Percentiles rank a stretch among this genome's conserved stretches.
phyloP scores from a whole-genome alignment of 92 coral and sea anemone species.

The Zoanthus gigantus region DNA sequence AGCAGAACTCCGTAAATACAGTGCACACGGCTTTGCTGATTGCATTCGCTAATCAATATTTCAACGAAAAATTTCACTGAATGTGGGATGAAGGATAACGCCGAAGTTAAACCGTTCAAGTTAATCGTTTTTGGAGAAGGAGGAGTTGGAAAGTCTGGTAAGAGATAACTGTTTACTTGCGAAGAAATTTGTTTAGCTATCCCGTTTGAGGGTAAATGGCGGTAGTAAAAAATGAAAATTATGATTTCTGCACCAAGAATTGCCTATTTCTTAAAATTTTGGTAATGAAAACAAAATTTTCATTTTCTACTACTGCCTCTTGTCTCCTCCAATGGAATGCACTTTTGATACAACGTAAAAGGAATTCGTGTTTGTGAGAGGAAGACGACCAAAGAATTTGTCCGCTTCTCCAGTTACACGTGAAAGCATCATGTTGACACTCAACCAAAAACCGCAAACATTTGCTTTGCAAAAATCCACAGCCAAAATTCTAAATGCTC shows the following conservation, averaged over 20 bases:
- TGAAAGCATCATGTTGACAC: background rate
- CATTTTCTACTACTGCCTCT: background rate
- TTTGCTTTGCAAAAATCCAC: too few relatives aligned
- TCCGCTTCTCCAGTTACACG: background rate
- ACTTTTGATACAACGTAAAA: background rate
- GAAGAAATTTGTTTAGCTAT: background rate
- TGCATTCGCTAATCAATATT: background rate
- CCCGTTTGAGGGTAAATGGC: background rate
- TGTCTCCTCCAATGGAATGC: background rate
- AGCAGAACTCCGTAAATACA: background rate
- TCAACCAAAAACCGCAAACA: background rate
- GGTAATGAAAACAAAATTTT: background rate
- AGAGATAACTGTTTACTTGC: background rate
- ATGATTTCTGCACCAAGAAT: background rate
- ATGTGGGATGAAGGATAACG: conserved; percentile 26
- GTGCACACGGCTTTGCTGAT: background rate
- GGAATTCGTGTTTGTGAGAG: background rate
- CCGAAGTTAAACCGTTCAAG: conserved; percentile 25
- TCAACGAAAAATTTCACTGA: background rate
- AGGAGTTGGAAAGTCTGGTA: conserved; percentile 47
- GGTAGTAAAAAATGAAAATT: background rate
- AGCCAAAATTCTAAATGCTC: background rate
- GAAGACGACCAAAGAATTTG: background rate
- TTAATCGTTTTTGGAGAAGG: conserved; percentile 45
- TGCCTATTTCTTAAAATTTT: background rate